A percentile compares a stretch with the other conserved stretches of the same genome.
phyloP scores from a whole-genome alignment of 2,113 vertebrate species.

The Anoura caudifer region DNA sequence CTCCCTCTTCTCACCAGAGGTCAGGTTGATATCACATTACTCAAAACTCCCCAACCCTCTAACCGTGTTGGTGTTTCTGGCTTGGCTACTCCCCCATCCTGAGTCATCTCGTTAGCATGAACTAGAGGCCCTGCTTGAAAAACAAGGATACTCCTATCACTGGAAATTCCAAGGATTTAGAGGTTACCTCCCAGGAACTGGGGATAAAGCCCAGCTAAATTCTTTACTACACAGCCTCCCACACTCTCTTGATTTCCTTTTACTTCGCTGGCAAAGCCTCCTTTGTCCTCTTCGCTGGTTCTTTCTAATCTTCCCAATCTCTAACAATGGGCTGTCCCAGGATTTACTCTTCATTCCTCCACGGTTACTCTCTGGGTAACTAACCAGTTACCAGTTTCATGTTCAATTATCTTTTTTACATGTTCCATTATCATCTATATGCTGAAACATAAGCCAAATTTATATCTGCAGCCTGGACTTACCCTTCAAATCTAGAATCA shows the following conservation, averaged over 20 bases:
- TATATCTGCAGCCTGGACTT: background rate
- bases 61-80: background rate
- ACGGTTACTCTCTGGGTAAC: background rate
- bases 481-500: background rate
- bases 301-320: background rate
- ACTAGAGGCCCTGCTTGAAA: background rate
- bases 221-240: background rate
- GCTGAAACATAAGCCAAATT: background rate
- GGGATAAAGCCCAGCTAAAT: background rate
- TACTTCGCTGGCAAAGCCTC: background rate
- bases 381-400: background rate
- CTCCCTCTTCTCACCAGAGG: background rate
- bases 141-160: background rate
- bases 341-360: background rate
- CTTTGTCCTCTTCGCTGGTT: background rate
- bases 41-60: background rate
- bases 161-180: background rate
- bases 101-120: background rate
- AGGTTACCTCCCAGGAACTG: background rate
- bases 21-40: background rate
- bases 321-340: background rate
- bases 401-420: background rate
- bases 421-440: background rate
- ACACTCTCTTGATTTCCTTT: background rate
- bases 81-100: background rate